Evolutionary conservation across 2,888 invertebrate species (phyloP).

Genomic region (Volucella zonaria): DNA sequence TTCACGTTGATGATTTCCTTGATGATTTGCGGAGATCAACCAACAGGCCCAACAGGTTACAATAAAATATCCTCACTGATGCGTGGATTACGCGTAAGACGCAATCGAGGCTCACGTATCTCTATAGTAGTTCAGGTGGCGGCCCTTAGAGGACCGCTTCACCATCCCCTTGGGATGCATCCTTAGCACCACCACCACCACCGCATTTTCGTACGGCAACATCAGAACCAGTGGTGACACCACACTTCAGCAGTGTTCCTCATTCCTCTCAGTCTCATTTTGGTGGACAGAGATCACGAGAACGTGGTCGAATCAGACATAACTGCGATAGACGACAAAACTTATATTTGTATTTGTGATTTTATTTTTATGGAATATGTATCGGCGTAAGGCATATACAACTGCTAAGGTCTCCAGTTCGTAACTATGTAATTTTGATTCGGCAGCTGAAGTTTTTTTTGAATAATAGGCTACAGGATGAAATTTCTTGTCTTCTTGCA

Average conservation of each 20-base stretch:
- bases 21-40: slow-evolving; percentile 91
- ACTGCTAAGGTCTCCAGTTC: too few species aligned
- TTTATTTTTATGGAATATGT: slow-evolving; percentile 27
- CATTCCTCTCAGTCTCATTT: slow-evolving; percentile 79
- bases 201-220: slow-evolving; percentile 80
- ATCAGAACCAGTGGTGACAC: slow-evolving; percentile 76
- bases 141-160: slow-evolving; percentile 80
- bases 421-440: too few species aligned
- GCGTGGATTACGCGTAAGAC: slow-evolving; percentile 84
- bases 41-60: slow-evolving; percentile 89
- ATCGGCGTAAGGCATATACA: too few species aligned
- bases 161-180: slow-evolving; percentile 78
- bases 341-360: slow-evolving; percentile 13
- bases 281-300: slow-evolving; percentile 78
- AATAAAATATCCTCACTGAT: slow-evolving; percentile 85
- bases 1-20: slow-evolving; percentile 99
- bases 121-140: slow-evolving; percentile 79
- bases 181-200: slow-evolving; percentile 77
- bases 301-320: slow-evolving; percentile 79
- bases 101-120: slow-evolving; percentile 83
- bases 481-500: too few species aligned
- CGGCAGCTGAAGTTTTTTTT: too few species aligned
- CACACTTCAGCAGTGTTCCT: slow-evolving; percentile 76
- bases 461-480: too few species aligned
- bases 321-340: slow-evolving; percentile 76